Evolutionary conservation across 2,113 vertebrate species (phyloP).

Genomic region (Vulpes vulpes): DNA sequence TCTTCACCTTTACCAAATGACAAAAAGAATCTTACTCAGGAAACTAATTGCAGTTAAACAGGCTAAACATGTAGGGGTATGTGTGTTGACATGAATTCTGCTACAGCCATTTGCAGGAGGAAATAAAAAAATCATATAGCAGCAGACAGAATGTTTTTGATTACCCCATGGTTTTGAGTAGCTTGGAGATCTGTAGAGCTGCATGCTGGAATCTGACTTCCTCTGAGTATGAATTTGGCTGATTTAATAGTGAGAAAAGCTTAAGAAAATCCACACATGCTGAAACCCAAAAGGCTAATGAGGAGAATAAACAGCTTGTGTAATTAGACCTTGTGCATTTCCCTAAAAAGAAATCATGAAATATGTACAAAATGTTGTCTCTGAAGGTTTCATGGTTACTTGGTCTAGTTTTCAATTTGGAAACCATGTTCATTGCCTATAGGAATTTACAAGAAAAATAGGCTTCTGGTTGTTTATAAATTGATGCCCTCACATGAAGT

Average conservation of each 20-base stretch:
- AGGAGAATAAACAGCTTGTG: conserved; percentile 55
- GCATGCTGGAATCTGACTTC: conserved; percentile 4
- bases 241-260: conserved; percentile 39
- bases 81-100: background rate
- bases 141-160: conserved; percentile 9
- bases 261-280: conserved; percentile 59
- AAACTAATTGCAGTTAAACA: background rate
- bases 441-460: conserved; percentile 21
- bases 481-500: background rate
- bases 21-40: background rate
- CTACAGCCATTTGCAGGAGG: background rate
- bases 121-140: background rate
- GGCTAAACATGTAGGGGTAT: background rate
- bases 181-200: background rate
- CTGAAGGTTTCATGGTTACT: conserved; percentile 39
- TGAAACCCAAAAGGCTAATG: conserved; percentile 60
- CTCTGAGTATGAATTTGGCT: conserved; percentile 41
- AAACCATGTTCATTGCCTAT: background rate
- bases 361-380: conserved; percentile 61
- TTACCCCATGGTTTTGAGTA: conserved; percentile 2
- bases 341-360: conserved; percentile 69
- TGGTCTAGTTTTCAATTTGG: conserved; percentile 45
- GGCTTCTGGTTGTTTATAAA: conserved; percentile 5
- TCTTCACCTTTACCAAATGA: background rate
- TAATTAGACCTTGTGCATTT: conserved; percentile 62